Conservation (phyloP, 2,888 invertebrate species). For the Acrobasis repandana region DNA sequence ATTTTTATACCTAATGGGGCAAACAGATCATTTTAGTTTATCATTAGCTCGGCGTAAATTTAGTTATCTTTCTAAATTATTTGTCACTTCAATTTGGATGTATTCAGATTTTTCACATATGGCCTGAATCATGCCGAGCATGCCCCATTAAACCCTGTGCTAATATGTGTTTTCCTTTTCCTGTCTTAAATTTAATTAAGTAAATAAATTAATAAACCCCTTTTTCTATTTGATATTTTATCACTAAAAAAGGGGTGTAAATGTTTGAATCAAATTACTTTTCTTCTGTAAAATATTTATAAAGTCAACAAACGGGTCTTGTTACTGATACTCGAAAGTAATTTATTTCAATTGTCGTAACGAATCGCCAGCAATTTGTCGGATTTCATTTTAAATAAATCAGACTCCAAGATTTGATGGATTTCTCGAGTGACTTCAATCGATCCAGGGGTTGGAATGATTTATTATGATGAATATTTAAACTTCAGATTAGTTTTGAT, state of each 20-base stretch:
- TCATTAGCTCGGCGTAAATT: no score
- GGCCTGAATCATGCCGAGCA: no score
- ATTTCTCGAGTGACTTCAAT: constrained; percentile 7
- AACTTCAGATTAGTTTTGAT: neutral
- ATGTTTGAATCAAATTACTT: neutral
- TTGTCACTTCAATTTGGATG: no score
- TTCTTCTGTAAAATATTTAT: neutral
- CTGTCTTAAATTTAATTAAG: no score
- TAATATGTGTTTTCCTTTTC: no score
- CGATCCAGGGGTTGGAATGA: neutral
- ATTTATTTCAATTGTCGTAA: constrained; percentile 16
- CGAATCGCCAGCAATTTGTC: constrained; percentile 4
- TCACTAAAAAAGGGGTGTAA: neutral
- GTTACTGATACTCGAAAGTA: constrained; percentile 4
- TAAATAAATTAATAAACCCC: no score
- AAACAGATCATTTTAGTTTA: no score
- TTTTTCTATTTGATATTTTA: no score
- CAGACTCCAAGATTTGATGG: constrained; percentile 5
- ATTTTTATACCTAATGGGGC: no score
- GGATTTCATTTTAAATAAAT: constrained; percentile 8
- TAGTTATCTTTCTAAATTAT: no score
- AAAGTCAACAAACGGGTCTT: neutral
- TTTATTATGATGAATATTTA: neutral
- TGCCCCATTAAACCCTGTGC: no score
- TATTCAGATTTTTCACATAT: no score